A percentile compares a stretch with the other conserved stretches of the same genome.
These are phyloP conservation scores for Perdita meconis DNA, from an alignment of 2,888 invertebrate genomes.

Conservation along the genomic window DNA sequence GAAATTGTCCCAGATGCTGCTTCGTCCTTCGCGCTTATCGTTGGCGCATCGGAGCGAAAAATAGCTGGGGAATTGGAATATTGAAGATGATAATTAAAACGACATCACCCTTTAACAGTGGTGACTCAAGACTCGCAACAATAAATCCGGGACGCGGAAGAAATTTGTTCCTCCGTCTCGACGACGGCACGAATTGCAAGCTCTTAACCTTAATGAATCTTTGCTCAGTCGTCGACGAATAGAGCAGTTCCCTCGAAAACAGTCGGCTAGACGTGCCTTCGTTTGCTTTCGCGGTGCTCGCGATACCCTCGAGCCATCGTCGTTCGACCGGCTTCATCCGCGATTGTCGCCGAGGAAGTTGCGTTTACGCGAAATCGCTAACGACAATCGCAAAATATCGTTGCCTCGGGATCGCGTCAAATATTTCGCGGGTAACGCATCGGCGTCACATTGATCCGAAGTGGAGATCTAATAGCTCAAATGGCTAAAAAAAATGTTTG, in stretches of 20 bases:
- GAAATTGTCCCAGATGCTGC: too few species aligned
- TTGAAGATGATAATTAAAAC: conserved; percentile 36
- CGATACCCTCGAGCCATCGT: conserved; percentile 2
- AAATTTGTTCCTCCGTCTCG: conserved; percentile 36
- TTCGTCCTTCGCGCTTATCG: too few species aligned
- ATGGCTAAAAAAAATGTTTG: too few species aligned
- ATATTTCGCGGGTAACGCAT: too few species aligned
- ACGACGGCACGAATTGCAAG: conserved; percentile 49
- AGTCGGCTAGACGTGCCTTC: conserved; percentile 11
- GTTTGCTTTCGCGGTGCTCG: conserved; percentile 9
- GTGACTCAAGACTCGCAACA: conserved; percentile 34
- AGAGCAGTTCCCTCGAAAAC: conserved; percentile 66
- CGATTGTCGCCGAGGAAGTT: not conserved
- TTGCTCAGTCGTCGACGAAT: conserved; percentile 67
- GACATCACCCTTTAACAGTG: conserved; percentile 21
- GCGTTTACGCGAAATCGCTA: too few species aligned
- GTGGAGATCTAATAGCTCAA: too few species aligned
- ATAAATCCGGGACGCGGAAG: conserved; percentile 58
- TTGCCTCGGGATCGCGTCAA: too few species aligned
- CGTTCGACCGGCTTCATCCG: not conserved
- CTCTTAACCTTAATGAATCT: conserved; percentile 77
- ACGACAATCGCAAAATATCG: too few species aligned
- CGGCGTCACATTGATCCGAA: too few species aligned
- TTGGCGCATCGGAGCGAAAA: too few species aligned
- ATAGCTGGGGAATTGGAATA: conserved; percentile 1